Evolutionary conservation across 2,113 vertebrate genomes (phyloP).

Genomic region (Callaeas wilsoni): DNA sequence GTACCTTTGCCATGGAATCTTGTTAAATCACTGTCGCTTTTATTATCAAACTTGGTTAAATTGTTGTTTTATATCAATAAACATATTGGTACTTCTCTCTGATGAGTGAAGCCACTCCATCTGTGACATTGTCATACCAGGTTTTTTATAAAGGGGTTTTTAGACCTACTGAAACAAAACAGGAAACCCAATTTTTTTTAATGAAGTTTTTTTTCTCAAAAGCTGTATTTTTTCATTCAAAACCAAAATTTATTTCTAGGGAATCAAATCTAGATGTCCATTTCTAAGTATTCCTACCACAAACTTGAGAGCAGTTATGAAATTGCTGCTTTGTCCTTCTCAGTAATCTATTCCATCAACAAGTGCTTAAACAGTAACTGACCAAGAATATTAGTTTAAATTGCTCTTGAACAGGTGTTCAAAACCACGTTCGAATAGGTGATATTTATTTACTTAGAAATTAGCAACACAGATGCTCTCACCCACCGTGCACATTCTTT

Average conservation of each 20-base stretch:
- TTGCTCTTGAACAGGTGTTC: neutral
- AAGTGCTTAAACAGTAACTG: neutral
- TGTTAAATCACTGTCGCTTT: neutral
- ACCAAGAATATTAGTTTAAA: slow-evolving; percentile 18
- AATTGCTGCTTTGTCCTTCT: neutral
- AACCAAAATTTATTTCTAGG: neutral
- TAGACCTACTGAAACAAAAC: neutral
- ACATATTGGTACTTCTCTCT: neutral
- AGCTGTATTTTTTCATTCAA: neutral
- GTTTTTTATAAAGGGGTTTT: neutral
- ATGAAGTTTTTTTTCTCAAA: neutral
- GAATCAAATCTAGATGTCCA: neutral
- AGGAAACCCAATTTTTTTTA: neutral
- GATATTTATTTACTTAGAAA: slow-evolving; percentile 64
- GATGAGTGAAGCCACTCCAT: neutral
- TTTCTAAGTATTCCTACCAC: neutral
- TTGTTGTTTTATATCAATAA: neutral
- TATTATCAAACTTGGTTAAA: neutral
- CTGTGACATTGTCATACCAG: neutral
- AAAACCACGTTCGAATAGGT: neutral
- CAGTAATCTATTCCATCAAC: neutral
- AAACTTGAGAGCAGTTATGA: neutral
- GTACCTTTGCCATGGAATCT: neutral
- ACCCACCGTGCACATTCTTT: neutral
- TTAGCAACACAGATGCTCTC: slow-evolving; percentile 35